phyloP scores from a whole-genome alignment of 2,888 invertebrate species.

The Hypena proboscidalis region DNA sequence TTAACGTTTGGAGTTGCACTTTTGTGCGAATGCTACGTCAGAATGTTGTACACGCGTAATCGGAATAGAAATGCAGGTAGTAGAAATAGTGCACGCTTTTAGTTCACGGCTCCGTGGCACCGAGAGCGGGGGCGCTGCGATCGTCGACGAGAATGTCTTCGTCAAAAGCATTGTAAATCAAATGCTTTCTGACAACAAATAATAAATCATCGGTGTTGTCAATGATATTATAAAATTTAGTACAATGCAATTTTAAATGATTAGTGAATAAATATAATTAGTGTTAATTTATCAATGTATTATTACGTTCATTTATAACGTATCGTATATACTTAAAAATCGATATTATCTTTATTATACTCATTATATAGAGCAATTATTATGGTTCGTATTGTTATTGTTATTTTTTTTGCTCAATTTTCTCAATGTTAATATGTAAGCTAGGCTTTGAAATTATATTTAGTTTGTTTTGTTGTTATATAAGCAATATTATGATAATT shows the following conservation, averaged over 20 bases:
- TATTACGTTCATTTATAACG: conserved; percentile 60
- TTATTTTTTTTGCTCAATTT: conserved; percentile 84
- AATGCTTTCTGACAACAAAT: conserved; percentile 58
- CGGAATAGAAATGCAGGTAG: conserved; percentile 51
- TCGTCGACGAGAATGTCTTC: not conserved
- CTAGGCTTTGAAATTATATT: conserved; percentile 68
- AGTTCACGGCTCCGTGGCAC: conserved; percentile 26
- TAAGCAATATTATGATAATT: conserved; percentile 46
- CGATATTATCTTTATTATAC: conserved; percentile 69
- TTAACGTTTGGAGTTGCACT: conserved; percentile 73
- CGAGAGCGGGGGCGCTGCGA: conserved; percentile 2
- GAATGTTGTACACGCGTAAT: conserved; percentile 34
- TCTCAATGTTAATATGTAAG: conserved; percentile 77
- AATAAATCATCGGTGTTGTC: conserved; percentile 70
- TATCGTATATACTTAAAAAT: conserved; percentile 61
- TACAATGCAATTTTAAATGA: conserved; percentile 74
- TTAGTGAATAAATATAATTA: conserved; percentile 57
- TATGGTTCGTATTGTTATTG: conserved; percentile 76
- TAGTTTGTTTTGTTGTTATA: conserved; percentile 65
- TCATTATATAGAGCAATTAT: conserved; percentile 70
- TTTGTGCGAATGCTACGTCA: conserved; percentile 75
- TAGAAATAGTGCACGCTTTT: conserved; percentile 55
- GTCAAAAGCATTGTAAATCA: conserved; percentile 55
- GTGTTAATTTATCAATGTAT: conserved; percentile 58
- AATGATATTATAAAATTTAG: conserved; percentile 67